Conservation (phyloP, 2,797 vertebrate species). For the Kryptolebias ocellatus region DNA sequence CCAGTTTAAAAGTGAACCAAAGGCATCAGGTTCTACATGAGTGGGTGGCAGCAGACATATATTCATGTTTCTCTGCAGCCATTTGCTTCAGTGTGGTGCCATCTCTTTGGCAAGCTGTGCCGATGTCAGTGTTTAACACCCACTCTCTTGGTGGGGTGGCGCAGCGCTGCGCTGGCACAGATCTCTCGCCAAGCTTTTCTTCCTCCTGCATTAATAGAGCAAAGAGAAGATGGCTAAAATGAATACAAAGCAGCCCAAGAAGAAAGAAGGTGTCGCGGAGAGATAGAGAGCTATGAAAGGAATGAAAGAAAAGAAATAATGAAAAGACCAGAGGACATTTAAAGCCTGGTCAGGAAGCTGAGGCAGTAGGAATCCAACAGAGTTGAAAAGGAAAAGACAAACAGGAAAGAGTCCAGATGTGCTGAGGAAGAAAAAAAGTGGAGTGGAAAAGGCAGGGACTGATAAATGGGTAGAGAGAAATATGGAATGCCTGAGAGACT, state of each 20-base stretch:
- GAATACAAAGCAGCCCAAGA: constrained; percentile 54
- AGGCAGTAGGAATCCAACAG: constrained; percentile 50
- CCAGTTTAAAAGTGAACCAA: constrained; percentile 44
- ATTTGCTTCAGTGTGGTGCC: constrained; percentile 62
- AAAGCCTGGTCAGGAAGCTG: constrained; percentile 55
- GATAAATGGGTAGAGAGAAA: constrained; percentile 67
- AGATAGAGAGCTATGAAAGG: constrained; percentile 62
- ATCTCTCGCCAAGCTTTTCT: constrained; percentile 61
- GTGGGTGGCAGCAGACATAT: constrained; percentile 66
- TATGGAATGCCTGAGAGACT: constrained; percentile 63
- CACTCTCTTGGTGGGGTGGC: constrained; percentile 71
- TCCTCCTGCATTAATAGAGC: constrained; percentile 44
- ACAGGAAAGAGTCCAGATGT: constrained; percentile 69
- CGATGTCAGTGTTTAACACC: constrained; percentile 74
- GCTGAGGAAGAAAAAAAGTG: constrained; percentile 45
- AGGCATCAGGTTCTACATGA: constrained; percentile 41
- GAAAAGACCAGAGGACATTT: constrained; percentile 44
- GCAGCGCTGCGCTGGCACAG: constrained; percentile 58
- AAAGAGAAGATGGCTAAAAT: constrained; percentile 53
- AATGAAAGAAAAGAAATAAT: constrained; percentile 39
- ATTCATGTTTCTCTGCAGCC: constrained; percentile 69
- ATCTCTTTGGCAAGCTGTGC: constrained; percentile 67
- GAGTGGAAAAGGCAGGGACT: constrained; percentile 62
- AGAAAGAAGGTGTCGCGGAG: constrained; percentile 56
- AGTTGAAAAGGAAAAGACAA: constrained; percentile 41